Conservation (phyloP, 2,888 invertebrate species). For the Acronicta psi region DNA sequence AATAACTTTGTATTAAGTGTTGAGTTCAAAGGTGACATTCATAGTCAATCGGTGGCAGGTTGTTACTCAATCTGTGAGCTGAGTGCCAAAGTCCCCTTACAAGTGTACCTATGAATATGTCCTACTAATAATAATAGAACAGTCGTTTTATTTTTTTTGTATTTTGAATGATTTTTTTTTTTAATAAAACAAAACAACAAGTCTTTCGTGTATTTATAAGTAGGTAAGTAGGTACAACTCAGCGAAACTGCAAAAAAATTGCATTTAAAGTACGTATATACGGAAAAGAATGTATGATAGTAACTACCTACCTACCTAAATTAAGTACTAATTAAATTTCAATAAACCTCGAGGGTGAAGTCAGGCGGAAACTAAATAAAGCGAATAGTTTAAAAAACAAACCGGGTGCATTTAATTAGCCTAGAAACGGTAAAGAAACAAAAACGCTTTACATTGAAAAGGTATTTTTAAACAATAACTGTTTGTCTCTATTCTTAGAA, state of each 20-base stretch:
- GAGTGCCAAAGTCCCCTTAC: background rate
- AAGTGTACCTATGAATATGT: no score
- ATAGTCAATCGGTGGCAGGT: slow-evolving; percentile 2
- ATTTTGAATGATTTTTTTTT: no score
- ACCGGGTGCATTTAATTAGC: background rate
- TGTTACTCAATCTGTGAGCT: slow-evolving; percentile 8
- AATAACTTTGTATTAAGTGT: slow-evolving; percentile 2
- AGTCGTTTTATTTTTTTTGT: no score
- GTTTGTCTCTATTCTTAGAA: slow-evolving; percentile 8
- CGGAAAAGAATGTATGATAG: no score
- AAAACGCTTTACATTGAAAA: background rate
- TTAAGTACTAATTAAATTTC: no score
- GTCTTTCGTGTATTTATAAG: no score
- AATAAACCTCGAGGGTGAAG: background rate
- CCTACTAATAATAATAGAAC: no score
- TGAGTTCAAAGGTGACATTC: slow-evolving; percentile 25
- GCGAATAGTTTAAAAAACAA: background rate
- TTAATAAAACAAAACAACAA: no score
- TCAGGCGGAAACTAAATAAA: background rate
- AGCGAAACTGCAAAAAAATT: no score
- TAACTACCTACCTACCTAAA: no score
- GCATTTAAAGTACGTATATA: no score
- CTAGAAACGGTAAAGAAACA: background rate
- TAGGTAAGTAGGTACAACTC: no score
- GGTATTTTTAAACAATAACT: slow-evolving; percentile 1